Conservation (phyloP, 2,888 invertebrate genomes). For the Andrena bicolor region DNA sequence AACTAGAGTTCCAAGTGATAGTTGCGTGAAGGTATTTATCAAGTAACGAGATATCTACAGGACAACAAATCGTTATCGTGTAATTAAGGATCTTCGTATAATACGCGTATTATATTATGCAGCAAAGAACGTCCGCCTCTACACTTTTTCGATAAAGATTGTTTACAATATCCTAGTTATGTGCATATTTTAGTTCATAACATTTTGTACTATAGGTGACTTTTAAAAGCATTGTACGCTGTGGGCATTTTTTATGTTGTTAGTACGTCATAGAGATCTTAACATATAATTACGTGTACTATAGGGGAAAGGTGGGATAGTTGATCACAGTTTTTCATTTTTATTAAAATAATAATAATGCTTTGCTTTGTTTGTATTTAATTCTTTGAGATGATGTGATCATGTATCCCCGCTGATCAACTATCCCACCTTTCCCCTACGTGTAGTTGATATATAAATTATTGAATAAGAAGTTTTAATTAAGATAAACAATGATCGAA, state of each 20-base stretch:
- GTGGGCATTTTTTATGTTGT: neutral
- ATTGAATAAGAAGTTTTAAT: neutral
- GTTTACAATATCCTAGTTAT: constrained; percentile 6
- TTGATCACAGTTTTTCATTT: no score
- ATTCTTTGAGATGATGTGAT: no score
- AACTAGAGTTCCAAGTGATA: neutral
- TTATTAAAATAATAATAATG: no score
- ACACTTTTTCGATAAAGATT: neutral
- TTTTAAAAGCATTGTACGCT: neutral
- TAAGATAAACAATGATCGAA: no score
- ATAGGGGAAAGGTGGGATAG: no score
- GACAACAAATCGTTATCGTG: neutral
- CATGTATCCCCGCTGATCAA: no score
- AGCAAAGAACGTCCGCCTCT: neutral
- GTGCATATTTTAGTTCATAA: constrained; percentile 33
- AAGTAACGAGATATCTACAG: constrained; percentile 7
- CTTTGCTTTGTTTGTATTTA: no score
- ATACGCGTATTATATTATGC: neutral
- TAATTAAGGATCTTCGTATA: neutral
- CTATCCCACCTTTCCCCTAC: no score
- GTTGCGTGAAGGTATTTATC: constrained; percentile 7
- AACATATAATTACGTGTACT: constrained; percentile 10
- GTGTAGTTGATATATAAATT: neutral
- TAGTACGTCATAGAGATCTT: neutral
- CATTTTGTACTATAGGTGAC: constrained; percentile 33